phyloP scores from a whole-genome alignment of 2,113 vertebrate genomes.

The Hemiprocne comata region DNA sequence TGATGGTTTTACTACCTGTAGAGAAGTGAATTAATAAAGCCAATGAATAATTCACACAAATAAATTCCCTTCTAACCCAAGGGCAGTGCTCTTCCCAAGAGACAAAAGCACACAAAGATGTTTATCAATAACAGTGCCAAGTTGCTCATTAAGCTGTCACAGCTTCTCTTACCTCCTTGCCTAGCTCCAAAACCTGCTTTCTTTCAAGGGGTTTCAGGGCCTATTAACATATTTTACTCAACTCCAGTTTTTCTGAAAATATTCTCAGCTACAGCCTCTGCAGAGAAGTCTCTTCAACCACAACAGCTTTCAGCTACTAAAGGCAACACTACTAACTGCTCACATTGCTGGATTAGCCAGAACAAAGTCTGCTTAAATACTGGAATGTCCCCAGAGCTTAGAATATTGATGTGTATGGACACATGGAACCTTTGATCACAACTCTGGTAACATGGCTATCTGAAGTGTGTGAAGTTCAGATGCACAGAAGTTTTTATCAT shows the following conservation, averaged over 20 bases:
- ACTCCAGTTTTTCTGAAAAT: not conserved
- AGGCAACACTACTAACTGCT: not conserved
- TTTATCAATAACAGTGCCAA: constrained; percentile 48
- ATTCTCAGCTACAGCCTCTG: not conserved
- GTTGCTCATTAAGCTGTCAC: constrained; percentile 50
- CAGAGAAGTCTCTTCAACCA: not conserved
- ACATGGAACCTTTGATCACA: not conserved
- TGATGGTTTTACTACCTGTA: constrained; percentile 16
- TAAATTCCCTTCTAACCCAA: constrained; percentile 30
- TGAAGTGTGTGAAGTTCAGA: not conserved
- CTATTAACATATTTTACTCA: not conserved
- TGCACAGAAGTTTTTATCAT: not conserved
- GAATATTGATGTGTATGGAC: not conserved
- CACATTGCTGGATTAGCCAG: not conserved
- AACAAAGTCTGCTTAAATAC: not conserved
- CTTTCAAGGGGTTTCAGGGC: not conserved
- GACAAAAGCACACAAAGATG: not conserved
- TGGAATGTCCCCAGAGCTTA: not conserved
- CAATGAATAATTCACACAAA: constrained; percentile 64
- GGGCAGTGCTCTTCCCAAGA: constrained; percentile 17
- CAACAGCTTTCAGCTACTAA: not conserved
- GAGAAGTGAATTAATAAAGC: constrained; percentile 47
- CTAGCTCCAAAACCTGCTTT: not conserved
- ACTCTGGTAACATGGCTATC: not conserved
- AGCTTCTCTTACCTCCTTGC: not conserved